Base-by-base conservation (phyloP, 2,113 vertebrate species). In the Thunnus thynnus region DNA sequence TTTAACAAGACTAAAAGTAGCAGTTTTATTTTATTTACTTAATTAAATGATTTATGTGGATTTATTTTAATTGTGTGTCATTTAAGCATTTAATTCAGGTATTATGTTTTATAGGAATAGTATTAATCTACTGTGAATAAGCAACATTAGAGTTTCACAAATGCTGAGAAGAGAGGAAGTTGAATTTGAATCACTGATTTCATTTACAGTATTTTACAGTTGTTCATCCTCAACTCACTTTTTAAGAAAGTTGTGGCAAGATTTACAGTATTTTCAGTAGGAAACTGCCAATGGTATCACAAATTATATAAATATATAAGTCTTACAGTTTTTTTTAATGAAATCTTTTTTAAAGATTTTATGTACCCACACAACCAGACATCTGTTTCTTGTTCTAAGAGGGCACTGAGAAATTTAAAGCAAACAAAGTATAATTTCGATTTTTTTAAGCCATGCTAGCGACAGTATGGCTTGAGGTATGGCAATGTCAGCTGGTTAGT, bases 1-100 rank as follows among this genome's bases (percentile, higher is more conserved):
- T 67, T 54, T 50, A 46, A 64, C 61, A 67, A 64, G 46, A 60
- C 72, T 64, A 44, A 72, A 80, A 67, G 57, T 30, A 55, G 54
- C 18, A 14, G 13, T 4, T 55, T 6, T 18, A 66, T 74, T 54
- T 58, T 30, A 41, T 46, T 52, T 30, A 63, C 27, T 50, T 13
- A 17, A 69, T 5, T 30, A 17, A 64, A 65, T 20, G 4, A 60
- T 47, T 52, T 50, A 14, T 10, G 17, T 7, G 1, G 7, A 3
- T 69, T 67, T 67, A 41, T 41, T 63, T 76, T 75, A 47, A 16
- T 3, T 18, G 16, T 44, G 3, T 62, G 9, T 56, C 16, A 52
- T 16, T 52, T 41, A 41, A 12, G 54, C 44, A 13, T 50, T 50
- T 8, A 41, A 41, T 41, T 41, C 36, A 41, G 36, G 36, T 41